Evolutionary conservation across 2,888 invertebrate species (phyloP), one percentile per base, ranked within the genome.

Genomic region (Polietes domitor): DNA sequence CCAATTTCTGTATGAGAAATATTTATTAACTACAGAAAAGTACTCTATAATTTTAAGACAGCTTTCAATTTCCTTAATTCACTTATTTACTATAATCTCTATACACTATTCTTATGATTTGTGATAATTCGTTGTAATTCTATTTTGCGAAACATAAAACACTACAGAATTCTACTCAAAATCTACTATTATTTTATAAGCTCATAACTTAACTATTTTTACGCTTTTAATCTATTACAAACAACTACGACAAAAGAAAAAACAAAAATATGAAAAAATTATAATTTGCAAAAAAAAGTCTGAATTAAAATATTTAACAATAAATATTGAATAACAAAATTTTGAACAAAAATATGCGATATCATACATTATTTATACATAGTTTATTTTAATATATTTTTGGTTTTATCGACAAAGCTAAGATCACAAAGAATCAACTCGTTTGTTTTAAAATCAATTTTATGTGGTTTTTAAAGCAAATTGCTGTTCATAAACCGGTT

Each of bases 1-100:
- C 84, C 81, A 84, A 76, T 65, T 55, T 78, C 43, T 72, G 76
- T 76, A 43, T 75, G 76, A 84, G 83, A 80, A 55, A 61, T 70
- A 80, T 32, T 61, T 80, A 70, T 70, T 83, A 28, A 26, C 21
- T 26, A 53, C 28, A 24, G 19, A 41, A 77, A 53, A 83, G 26
- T 72, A 2, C 37, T 55, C 37, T 73, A 26, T 79, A 21, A 26
- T 15, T 17, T 28, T 41, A 32, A n/a, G 9, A 41, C 37, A 17
- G 9, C 37, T 47, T 15, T n/a, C n/a, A n/a, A 47, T 61, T 24
- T 41, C 24, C 12, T 68, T 21, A 65, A 21, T 41, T 58, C 10
- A 2, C 24, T 10, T 65, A 7, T 17, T 65, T n/a, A 58, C 2
- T 63, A 17, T 63, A 32, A 32, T 63, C n/a, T 63, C 32, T 17